Base-by-base conservation (phyloP, 1,140 invertebrate genomes). In the Apis cerana region DNA sequence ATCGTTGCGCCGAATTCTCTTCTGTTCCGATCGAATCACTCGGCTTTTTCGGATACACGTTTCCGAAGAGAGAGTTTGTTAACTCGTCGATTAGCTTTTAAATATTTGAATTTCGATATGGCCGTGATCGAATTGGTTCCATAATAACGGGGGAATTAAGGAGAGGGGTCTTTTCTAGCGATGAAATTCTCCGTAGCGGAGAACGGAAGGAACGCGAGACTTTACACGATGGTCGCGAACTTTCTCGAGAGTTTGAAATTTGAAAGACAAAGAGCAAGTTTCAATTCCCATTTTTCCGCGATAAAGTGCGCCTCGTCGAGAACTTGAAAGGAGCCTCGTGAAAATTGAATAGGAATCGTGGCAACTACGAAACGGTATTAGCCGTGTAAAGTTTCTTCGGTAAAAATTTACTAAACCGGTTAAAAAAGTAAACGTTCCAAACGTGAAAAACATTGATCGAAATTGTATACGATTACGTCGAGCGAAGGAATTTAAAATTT, bases 211-310 rank as follows among this genome's bases (percentile, higher is more conserved):
- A 23, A 70, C 65, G 56, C 10, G 5, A 17, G 21, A 61, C n/a
- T 79, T 23, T 65, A 11, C n/a, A 12, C 8, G 21, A 43, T 13
- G 21, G 2, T 19, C 17, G 52, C 12, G 17, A 65, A 80, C 33
- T 65, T 80, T 21, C 13, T 1, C 0, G 54, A 27, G 61, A 65
- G n/a, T 56, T 9, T 65, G 61, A 75, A 75, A 75, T 75, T 65
- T 67, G 21, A 65, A 74, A 74, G 78, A 80, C 70, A 75, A 75
- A 75, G 61, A 33, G 70, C 13, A 67, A 58, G 61, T 71, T 64
- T 61, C 69, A 43, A 64, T 75, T 58, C 23, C n/a, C 79, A 75
- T 74, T 65, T 72, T 50, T 67, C 15, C 19, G 0, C 11, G 21
- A 74, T n/a, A 50, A 56, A 64, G 69, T 7, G 33, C 12, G 54